Evolutionary conservation across 2,888 invertebrate genomes (phyloP).

Genomic region (Brachyopa scutellaris): DNA sequence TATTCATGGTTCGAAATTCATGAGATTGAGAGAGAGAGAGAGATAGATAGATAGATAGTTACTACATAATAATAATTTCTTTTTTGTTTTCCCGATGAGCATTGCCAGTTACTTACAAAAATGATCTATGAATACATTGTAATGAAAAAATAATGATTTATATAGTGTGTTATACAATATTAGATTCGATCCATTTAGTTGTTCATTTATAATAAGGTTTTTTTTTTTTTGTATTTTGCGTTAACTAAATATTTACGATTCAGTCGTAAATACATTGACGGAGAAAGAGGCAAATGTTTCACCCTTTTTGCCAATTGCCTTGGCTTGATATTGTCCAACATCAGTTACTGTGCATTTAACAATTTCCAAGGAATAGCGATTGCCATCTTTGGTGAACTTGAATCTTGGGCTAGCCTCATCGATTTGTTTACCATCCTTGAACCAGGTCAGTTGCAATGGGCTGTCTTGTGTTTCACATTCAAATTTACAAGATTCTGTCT

Average conservation of each 20-base stretch:
- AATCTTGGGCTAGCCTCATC: slow-evolving; percentile 90
- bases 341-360: slow-evolving; percentile 88
- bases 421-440: slow-evolving; percentile 95
- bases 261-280: slow-evolving; percentile 86
- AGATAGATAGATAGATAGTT: slow-evolving; percentile 12
- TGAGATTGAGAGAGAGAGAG: slow-evolving; percentile 15
- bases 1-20: not conserved
- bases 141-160: slow-evolving; percentile 11
- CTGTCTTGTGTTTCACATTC: slow-evolving; percentile 90
- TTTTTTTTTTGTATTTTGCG: not conserved
- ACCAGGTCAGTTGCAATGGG: slow-evolving; percentile 89
- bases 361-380: slow-evolving; percentile 90
- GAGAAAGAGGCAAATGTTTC: slow-evolving; percentile 93
- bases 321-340: slow-evolving; percentile 93
- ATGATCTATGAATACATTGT: slow-evolving; percentile 9
- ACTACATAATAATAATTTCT: not conserved
- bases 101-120: slow-evolving; percentile 41
- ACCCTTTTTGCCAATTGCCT: slow-evolving; percentile 92
- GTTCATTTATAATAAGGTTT: not conserved
- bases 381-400: slow-evolving; percentile 91
- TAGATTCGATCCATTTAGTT: not conserved
- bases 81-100: slow-evolving; percentile 31
- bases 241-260: slow-evolving; percentile 62
- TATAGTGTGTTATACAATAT: slow-evolving; percentile 7
- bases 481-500: slow-evolving; percentile 91